phyloP scores from a whole-genome alignment of 2,888 invertebrate species.

The Octonoba sinensis region DNA sequence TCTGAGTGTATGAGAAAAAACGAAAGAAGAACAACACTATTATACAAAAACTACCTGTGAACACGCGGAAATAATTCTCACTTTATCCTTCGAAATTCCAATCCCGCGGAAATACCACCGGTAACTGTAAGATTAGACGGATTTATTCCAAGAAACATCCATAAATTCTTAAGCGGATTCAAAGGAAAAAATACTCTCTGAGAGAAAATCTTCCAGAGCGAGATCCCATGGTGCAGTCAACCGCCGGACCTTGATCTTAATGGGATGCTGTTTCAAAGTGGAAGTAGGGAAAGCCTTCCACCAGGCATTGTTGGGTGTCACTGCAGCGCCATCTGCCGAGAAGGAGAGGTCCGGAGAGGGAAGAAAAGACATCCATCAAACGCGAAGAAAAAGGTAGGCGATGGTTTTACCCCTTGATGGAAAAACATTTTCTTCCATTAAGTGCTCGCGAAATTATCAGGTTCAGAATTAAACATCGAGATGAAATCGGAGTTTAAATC shows the following conservation, averaged over 20 bases:
- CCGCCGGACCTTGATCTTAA: constrained; percentile 41
- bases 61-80: constrained; percentile 5
- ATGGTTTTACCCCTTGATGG: too few species aligned
- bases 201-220: constrained; percentile 12
- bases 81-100: not conserved
- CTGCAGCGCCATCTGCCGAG: constrained; percentile 41
- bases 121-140: not conserved
- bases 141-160: not conserved
- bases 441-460: too few species aligned
- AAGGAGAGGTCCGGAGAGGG: not conserved
- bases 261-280: constrained; percentile 57
- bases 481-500: too few species aligned
- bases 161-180: constrained; percentile 30
- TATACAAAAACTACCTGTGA: constrained; percentile 52
- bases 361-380: too few species aligned
- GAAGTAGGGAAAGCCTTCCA: constrained; percentile 12
- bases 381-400: too few species aligned
- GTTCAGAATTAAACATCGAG: too few species aligned
- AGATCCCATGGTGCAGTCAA: not conserved
- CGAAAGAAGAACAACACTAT: not conserved
- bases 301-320: not conserved
- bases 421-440: too few species aligned
- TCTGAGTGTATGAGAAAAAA: not conserved
- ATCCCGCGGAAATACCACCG: not conserved
- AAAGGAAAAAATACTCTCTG: not conserved